These are phyloP conservation scores for Lamproptera curius DNA, from an alignment of 2,888 invertebrate species.

Conservation along the genomic window DNA sequence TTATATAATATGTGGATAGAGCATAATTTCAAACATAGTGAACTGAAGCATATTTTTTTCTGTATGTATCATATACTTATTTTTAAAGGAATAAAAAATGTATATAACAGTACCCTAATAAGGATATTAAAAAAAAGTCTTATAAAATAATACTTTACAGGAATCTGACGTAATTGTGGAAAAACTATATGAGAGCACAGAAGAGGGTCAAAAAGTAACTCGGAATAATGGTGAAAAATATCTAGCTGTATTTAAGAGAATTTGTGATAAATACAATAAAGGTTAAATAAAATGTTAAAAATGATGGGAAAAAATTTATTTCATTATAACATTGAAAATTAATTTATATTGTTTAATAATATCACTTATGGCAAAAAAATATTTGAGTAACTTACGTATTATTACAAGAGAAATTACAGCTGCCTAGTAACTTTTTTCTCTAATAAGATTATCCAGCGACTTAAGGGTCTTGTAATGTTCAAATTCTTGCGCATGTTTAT, in stretches of 20 bases:
- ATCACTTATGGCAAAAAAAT: no score
- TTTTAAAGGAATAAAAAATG: no score
- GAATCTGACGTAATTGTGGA: constrained; percentile 90
- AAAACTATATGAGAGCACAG: constrained; percentile 94
- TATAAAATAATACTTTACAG: constrained; percentile 81
- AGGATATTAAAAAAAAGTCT: no score
- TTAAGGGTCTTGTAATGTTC: constrained; percentile 48
- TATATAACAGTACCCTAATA: no score
- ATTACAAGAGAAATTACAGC: constrained; percentile 2
- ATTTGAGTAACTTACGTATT: not conserved
- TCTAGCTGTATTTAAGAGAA: constrained; percentile 91
- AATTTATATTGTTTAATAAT: no score
- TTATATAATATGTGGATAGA: no score
- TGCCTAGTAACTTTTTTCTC: constrained; percentile 53
- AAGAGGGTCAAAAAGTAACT: constrained; percentile 98
- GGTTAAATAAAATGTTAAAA: constrained; percentile 10
- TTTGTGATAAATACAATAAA: constrained; percentile 37
- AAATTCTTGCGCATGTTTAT: constrained; percentile 56
- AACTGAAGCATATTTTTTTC: no score
- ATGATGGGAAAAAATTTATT: not conserved
- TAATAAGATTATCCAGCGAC: constrained; percentile 55
- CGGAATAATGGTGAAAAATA: constrained; percentile 96
- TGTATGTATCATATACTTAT: no score
- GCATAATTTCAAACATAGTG: no score
- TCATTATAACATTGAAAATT: constrained; percentile 1